Conservation (phyloP, 1,140 invertebrate species). For the Cryptotermes secundus region DNA sequence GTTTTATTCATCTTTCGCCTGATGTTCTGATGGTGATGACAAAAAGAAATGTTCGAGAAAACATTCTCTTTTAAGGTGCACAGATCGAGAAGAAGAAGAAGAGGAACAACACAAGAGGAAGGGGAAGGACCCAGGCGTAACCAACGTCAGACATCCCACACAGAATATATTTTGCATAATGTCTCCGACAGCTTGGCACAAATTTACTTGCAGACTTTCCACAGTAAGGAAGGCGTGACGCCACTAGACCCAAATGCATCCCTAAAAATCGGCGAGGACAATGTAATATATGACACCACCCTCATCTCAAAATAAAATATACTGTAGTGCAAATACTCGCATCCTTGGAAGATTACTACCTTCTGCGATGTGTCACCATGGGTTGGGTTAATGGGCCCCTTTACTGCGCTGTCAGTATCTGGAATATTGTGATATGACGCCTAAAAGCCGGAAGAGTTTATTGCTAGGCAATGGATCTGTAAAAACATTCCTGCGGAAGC, state of each 20-base stretch:
- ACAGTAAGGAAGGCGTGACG: not conserved
- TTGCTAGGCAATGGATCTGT: no score
- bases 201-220: not conserved
- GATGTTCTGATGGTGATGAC: not conserved
- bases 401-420: no score
- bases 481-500: no score
- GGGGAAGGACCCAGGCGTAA: not conserved
- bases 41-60: not conserved
- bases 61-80: constrained; percentile 11
- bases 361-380: no score
- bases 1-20: not conserved
- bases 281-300: no score
- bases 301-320: no score
- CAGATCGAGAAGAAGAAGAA: not conserved
- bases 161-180: constrained; percentile 4
- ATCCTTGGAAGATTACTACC: no score
- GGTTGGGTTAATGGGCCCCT: no score
- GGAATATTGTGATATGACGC: no score
- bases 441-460: no score
- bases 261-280: not conserved
- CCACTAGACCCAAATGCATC: not conserved
- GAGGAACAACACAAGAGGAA: no score
- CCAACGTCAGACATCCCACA: not conserved
- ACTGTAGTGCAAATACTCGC: no score
- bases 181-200: not conserved